phyloP scores from a whole-genome alignment of 2,113 vertebrate genomes.

The Pongo abelii region DNA sequence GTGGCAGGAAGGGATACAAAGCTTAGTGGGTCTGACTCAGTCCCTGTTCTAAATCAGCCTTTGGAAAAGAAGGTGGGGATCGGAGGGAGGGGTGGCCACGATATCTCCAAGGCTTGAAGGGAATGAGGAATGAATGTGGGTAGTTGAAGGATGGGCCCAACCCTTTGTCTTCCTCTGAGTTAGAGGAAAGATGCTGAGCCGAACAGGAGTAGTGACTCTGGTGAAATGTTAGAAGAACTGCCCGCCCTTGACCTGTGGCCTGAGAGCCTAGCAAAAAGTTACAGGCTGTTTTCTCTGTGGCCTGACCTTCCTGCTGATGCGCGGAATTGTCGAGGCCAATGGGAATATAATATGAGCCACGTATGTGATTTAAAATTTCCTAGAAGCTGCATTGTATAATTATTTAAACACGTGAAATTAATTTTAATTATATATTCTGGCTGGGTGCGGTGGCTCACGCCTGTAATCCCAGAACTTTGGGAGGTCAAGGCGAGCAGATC shows the following conservation, averaged over 20 bases:
- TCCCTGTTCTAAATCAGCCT: background rate
- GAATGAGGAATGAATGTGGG: background rate
- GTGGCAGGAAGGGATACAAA: background rate
- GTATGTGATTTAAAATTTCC: background rate
- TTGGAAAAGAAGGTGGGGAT: background rate
- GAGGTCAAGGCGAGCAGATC: too few relatives aligned
- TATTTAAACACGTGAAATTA: background rate
- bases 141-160: background rate
- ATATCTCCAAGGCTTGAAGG: background rate
- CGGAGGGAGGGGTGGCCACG: background rate
- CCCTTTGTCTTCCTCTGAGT: background rate
- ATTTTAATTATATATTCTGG: background rate
- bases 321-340: background rate
- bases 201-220: background rate
- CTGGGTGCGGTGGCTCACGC: too few relatives aligned
- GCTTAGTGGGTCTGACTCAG: background rate
- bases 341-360: background rate
- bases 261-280: background rate
- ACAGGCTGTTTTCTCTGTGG: background rate
- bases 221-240: background rate
- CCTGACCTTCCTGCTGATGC: background rate
- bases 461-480: too few relatives aligned
- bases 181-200: background rate
- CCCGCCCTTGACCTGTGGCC: fast-evolving
- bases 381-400: background rate